phyloP scores from a whole-genome alignment of 2,888 invertebrate genomes.

The Drosophila formosana region DNA sequence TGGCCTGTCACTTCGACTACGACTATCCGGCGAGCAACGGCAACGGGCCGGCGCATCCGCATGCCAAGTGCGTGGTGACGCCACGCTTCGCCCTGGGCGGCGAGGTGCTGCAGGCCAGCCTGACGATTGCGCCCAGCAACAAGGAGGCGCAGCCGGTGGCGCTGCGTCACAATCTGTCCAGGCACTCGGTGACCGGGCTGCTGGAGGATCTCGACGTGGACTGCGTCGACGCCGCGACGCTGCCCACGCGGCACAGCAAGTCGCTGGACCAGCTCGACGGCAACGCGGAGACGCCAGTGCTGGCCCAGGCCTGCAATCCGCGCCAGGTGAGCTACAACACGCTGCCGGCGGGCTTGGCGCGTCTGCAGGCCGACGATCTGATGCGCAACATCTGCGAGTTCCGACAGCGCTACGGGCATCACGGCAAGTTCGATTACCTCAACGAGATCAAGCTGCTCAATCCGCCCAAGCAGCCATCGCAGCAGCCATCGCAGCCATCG shows the following conservation, averaged over 20 bases:
- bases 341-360: constrained; percentile 61
- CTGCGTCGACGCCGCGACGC: constrained; percentile 84
- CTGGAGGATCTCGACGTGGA: constrained; percentile 84
- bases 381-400: constrained; percentile 88
- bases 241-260: constrained; percentile 92
- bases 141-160: constrained; percentile 66
- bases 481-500: constrained; percentile 18
- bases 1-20: constrained; percentile 82
- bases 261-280: constrained; percentile 91
- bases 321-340: constrained; percentile 67
- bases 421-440: constrained; percentile 84
- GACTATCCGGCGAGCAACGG: constrained; percentile 76
- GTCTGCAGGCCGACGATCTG: constrained; percentile 86
- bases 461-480: constrained; percentile 77
- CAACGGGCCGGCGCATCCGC: constrained; percentile 73
- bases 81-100: constrained; percentile 87
- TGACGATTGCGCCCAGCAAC: constrained; percentile 88
- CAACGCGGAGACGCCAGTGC: constrained; percentile 11
- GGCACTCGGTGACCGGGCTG: constrained; percentile 88
- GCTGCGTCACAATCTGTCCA: constrained; percentile 85
- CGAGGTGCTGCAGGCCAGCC: constrained; percentile 88
- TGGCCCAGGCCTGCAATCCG: constrained; percentile 23
- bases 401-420: constrained; percentile 88
- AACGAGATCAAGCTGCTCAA: constrained; percentile 84
- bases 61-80: constrained; percentile 86